Base-by-base conservation (phyloP, 1,140 invertebrate species). In the Episyrphus balteatus region DNA sequence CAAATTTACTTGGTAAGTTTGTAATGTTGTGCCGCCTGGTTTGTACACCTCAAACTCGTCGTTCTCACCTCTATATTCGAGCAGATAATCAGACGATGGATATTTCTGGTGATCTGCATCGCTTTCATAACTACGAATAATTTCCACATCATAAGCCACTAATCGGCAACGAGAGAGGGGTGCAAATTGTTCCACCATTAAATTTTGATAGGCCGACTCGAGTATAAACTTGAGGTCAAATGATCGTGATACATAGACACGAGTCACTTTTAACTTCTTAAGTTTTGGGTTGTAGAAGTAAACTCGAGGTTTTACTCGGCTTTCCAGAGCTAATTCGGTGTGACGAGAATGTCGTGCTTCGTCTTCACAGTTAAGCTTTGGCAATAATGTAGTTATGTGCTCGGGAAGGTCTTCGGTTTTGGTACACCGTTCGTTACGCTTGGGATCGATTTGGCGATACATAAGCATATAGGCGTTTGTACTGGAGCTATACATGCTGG, bases 391-490 rank as follows among this genome's bases (percentile, higher is more conserved):
- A 65, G 81, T 79, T 47, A 91, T 80, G 66, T 89, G 84, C 21
- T 73, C 68, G 9, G 87, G 86, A 67, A 92, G 87, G 39, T 86
- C 75, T 32, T 80, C 77, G 12, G 73, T 68, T 50, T 75, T 72
- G 62, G 86, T 82, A 15, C 82, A 80, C 43, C 76, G 66, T 61
- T 73, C 71, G 73, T 91, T 92, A 37, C 76, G 69, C 40, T 77
- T 66, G 46, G 75, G 74, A 70, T 91, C 83, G 42, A 89, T 82
- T 69, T 88, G 83, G 48, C 91, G 70, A 59, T 93, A 94, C 84
- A 92, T 90, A 17, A 94, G 73, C 88, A 94, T 93, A 57, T 94
- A 93, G 0, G 90, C 90, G 72, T 92, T 93, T 36, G 88, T 90
- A 59, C 87, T 91, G 50, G 84, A 88, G 55, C 75, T 82, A 57